phyloP scores from a whole-genome alignment of 2,888 invertebrate genomes.

The Caenorhabditis virilis region DNA sequence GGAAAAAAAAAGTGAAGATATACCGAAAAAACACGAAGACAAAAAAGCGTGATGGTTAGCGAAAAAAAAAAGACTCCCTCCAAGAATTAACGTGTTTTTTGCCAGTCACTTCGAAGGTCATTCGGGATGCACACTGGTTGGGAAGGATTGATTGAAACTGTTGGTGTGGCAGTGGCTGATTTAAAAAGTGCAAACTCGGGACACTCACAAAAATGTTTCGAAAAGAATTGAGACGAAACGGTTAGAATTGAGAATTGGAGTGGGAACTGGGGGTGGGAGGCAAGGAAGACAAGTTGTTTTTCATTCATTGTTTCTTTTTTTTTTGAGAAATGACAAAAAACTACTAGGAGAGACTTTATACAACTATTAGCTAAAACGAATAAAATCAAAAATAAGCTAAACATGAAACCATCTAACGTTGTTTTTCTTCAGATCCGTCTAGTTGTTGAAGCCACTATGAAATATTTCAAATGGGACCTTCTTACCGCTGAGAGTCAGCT shows the following conservation, averaged over 20 bases:
- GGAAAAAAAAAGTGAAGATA: too few relatives aligned
- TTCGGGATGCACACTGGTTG: slow-evolving; percentile 33
- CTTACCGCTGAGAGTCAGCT: slow-evolving; percentile 63
- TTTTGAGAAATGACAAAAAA: too few relatives aligned
- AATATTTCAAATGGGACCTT: slow-evolving; percentile 66
- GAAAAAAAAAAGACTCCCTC: too few relatives aligned
- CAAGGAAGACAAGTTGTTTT: too few relatives aligned
- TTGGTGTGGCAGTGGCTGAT: neutral
- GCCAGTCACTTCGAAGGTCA: slow-evolving; percentile 27
- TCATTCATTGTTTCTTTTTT: too few relatives aligned
- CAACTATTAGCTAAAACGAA: too few relatives aligned
- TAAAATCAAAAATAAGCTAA: too few relatives aligned
- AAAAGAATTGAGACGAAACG: slow-evolving; percentile 1
- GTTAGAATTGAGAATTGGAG: too few relatives aligned
- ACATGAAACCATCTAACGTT: too few relatives aligned
- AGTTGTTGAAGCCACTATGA: slow-evolving; percentile 65
- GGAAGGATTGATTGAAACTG: slow-evolving; percentile 29
- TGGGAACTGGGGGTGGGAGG: too few relatives aligned
- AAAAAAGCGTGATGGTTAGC: neutral
- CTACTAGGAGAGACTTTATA: too few relatives aligned
- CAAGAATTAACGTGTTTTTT: too few relatives aligned
- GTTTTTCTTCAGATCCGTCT: slow-evolving; percentile 57
- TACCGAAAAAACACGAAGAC: neutral
- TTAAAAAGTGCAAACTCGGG: slow-evolving; percentile 38
- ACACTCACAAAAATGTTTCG: slow-evolving; percentile 15